Evolutionary conservation across 2,797 vertebrate genomes (phyloP), one percentile per base, ranked within the genome.

Genomic region (Sebastes diaconus): DNA sequence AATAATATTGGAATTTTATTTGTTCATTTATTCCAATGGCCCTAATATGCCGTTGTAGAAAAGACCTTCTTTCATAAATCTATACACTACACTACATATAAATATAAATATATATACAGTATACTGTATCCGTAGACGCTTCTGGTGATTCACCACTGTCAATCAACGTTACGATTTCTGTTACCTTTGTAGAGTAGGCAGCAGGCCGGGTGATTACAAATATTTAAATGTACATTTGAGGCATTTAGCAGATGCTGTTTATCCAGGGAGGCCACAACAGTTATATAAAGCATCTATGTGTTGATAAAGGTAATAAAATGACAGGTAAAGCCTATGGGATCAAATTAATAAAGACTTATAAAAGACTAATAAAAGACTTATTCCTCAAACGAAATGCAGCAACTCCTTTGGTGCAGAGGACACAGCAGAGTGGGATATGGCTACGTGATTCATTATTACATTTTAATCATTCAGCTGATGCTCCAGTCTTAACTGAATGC

Each of bases 201-300:
- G 32, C 57, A 14, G 29, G 39, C 20, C 1, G 1, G 16, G 24
- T 14, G 65, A 70, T 78, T 52, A 29, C 24, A 66, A 77, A 39
- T 50, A 55, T 57, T 75, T 20, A 52, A 72, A 75, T 29, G 20
- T 69, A 60, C 18, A 73, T 82, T 76, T 68, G 29, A 64, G 67
- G 22, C 78, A 32, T 78, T 78, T 18, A 58, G 29, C 61, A 63
- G 65, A 50, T 61, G 54, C 14, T 73, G 65, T 73, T 55, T 29
- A 72, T 30, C 46, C 61, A 30, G 36, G 24, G 59, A 74, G 32
- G 27, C 30, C 68, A 67, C 27, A 34, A 8, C 36, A 50, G 42
- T 30, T 52, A 30, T 52, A 24, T 36, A 18, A 57, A 81, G 20
- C 34, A 46, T 75, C 67, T 13, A 3, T 73, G 25, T 76, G 67